Evolutionary conservation across 1,140 invertebrate species (phyloP), one percentile per base, ranked within the genome.

Genomic region (Philopotamus ludificatus): DNA sequence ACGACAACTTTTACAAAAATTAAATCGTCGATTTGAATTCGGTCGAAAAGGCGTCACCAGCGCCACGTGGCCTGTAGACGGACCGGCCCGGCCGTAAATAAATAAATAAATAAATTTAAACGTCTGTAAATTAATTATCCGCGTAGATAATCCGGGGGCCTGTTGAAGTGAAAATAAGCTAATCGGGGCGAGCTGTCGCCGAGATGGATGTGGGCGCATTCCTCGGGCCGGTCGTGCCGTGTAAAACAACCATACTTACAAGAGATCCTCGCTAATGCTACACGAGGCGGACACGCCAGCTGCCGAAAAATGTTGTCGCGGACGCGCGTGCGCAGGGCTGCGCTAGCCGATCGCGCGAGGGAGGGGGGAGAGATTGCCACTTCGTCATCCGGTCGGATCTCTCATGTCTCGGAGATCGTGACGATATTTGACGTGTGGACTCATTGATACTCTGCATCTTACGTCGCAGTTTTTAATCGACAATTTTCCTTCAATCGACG

Each of bases 121-220:
- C 59, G 63, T 53, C 45, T 42, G 25, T 21, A 45, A 63, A 67
- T 67, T 67, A 67, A 67, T 67, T 68, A 63, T 60, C 42, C 61
- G 34, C 22, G 53, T 10, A 67, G 66, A 68, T 68, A 68, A 68
- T 68, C 66, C 63, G n/a, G 42, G 45, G 61, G 54, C 55, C 44
- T 53, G 67, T 69, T 65, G 67, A 69, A 69, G 65, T 69, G 67
- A 63, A 69, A 65, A 69, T 69, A 69, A 69, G 67, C 67, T 61
- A 69, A 69, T 69, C 63, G 45, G 55, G 62, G 16, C 50, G 51
- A 45, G 63, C 63, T 63, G 67, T 65, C 63, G 22, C 23, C 3
- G 42, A 63, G 67, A 69, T 61, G 67, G 51, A 69, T 69, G 67
- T 53, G 25, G 49, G 26, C 23, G 58, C 63, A 69, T 69, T 65